Evolutionary conservation across 2,797 vertebrate genomes (phyloP).

Genomic region (Girardinus metallicus): DNA sequence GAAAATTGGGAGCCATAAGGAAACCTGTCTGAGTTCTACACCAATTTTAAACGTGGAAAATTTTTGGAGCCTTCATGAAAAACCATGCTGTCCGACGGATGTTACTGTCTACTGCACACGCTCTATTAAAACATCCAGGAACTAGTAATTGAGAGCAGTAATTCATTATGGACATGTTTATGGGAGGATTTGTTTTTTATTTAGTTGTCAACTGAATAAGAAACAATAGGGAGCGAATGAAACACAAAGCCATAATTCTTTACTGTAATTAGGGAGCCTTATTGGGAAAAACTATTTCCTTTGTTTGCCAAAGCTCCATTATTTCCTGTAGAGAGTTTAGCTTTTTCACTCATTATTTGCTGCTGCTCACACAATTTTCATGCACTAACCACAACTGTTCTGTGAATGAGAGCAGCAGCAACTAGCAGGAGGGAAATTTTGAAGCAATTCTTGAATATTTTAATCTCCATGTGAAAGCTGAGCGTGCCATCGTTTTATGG

Average conservation of each 20-base stretch:
- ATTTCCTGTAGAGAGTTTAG: neutral
- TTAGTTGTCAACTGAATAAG: neutral
- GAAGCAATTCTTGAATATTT: neutral
- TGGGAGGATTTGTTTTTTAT: constrained; percentile 1
- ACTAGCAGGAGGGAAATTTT: neutral
- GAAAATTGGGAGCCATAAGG: neutral
- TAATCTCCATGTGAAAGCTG: neutral
- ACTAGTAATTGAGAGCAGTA: neutral
- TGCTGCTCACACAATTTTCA: neutral
- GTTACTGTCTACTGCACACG: neutral
- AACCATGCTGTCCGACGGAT: neutral
- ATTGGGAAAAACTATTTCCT: neutral
- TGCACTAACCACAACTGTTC: neutral
- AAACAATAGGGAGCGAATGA: neutral
- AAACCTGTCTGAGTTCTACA: neutral
- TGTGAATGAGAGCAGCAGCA: neutral
- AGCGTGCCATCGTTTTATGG: neutral
- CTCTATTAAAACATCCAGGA: neutral
- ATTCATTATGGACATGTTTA: constrained; percentile 6
- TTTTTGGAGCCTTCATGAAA: too few relatives aligned
- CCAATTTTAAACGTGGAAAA: neutral
- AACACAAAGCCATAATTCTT: neutral
- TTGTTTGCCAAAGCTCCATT: constrained; percentile 4
- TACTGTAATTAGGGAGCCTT: neutral
- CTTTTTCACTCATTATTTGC: neutral